Evolutionary conservation across 2,113 vertebrate species (phyloP).

Genomic region (Syrmaticus mikado): DNA sequence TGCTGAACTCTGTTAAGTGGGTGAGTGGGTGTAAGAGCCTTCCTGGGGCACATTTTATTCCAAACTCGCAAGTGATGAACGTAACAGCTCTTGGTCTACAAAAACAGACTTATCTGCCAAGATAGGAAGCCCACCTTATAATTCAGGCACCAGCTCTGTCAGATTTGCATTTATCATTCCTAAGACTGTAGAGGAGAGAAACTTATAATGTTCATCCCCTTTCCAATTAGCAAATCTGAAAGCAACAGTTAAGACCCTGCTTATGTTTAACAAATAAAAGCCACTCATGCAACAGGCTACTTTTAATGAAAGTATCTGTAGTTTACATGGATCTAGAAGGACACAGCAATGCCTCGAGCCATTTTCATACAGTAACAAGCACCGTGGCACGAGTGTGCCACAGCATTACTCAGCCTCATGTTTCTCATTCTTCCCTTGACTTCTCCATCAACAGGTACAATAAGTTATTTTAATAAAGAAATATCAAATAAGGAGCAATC

Average conservation of each 20-base stretch:
- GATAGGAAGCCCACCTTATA: not conserved
- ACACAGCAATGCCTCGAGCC: not conserved
- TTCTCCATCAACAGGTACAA: not conserved
- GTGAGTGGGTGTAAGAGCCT: not conserved
- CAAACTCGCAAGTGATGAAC: not conserved
- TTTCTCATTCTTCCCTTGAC: not conserved
- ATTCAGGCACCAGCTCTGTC: not conserved
- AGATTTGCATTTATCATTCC: not conserved
- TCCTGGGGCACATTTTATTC: not conserved
- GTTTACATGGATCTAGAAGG: not conserved
- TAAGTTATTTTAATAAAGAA: not conserved
- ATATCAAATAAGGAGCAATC: not conserved
- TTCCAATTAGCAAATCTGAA: not conserved
- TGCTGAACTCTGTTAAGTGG: not conserved
- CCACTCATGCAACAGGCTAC: accelerated
- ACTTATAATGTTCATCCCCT: not conserved
- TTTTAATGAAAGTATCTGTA: not conserved
- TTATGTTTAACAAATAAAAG: not conserved
- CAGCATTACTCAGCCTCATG: not conserved
- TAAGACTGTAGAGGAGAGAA: not conserved
- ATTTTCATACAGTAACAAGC: not conserved
- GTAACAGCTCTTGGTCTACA: not conserved
- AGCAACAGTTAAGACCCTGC: not conserved
- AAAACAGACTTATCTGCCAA: not conserved
- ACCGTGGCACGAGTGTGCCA: not conserved